Percentiles rank a stretch among this genome's conserved stretches.
Evolutionary conservation across 92 coral and sea anemone species (phyloP).

Genomic region (Palythoa heliodiscus): DNA sequence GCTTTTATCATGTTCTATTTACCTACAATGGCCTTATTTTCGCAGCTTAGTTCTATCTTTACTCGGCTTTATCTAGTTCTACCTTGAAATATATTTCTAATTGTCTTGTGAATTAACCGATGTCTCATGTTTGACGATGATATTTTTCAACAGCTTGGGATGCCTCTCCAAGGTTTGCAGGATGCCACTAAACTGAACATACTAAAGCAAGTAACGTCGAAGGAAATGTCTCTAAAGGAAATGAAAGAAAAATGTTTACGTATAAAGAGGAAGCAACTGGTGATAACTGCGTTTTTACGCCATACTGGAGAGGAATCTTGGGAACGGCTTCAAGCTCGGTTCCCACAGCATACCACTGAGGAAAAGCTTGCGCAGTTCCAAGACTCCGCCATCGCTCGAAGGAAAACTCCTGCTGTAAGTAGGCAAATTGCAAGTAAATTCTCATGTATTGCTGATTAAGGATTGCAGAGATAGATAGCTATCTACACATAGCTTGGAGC

Average conservation of each 20-base stretch:
- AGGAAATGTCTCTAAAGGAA: conserved; percentile 7
- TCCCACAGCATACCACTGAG: conserved; percentile 59
- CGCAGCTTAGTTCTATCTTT: too few relatives aligned
- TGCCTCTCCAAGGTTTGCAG: conserved; percentile 7
- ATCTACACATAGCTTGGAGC: too few relatives aligned
- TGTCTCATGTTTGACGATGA: too few relatives aligned
- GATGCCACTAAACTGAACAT: neutral
- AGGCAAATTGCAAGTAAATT: neutral
- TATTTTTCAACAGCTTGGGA: conserved; percentile 3
- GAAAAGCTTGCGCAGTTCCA: conserved; percentile 54
- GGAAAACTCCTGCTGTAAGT: conserved; percentile 37
- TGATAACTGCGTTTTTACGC: conserved; percentile 20
- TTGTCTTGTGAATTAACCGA: too few relatives aligned
- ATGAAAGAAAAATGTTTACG: conserved; percentile 9
- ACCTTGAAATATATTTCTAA: too few relatives aligned
- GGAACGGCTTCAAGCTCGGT: conserved; percentile 50
- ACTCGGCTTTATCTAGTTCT: too few relatives aligned
- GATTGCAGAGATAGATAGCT: neutral
- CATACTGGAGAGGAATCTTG: conserved; percentile 41
- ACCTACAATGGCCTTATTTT: neutral
- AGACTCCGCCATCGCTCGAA: neutral
- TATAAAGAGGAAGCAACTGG: conserved; percentile 17
- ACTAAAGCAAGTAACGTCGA: neutral
- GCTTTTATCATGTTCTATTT: neutral
- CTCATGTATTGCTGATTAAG: neutral